A percentile compares a stretch with the other conserved stretches of the same genome.
Conservation (phyloP, 2,113 vertebrate species). For the Bombycilla garrulus region DNA sequence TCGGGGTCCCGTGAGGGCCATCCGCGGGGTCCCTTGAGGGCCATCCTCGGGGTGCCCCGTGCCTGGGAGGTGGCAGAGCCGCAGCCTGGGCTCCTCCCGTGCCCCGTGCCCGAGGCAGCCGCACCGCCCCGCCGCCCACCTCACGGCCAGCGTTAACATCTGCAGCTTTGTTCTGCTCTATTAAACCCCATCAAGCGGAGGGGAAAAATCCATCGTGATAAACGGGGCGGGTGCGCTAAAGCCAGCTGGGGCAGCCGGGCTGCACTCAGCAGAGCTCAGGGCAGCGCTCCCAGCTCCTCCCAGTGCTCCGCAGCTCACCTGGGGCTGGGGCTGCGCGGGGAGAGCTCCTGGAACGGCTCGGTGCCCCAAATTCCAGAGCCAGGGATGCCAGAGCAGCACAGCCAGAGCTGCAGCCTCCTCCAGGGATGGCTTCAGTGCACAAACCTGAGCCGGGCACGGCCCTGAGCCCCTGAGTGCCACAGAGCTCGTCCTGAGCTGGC, state of each 20-base stretch:
- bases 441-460: not conserved
- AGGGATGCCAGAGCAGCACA: not conserved
- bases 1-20: accelerated
- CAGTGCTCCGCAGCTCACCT: accelerated
- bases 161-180: not conserved
- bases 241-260: not conserved
- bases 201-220: not conserved
- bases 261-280: accelerated
- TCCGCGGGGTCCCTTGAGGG: not conserved
- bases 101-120: accelerated
- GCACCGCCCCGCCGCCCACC: not conserved
- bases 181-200: not conserved
- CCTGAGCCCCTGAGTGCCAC: not conserved
- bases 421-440: not conserved
- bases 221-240: accelerated
- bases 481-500: not conserved
- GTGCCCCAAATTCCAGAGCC: accelerated
- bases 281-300: not conserved
- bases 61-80: accelerated
- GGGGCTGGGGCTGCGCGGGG: not conserved
- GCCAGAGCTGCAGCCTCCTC: not conserved
- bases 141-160: accelerated
- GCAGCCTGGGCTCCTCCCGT: accelerated
- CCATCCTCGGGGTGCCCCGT: accelerated
- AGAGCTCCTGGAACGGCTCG: not conserved